Evolutionary conservation across 1,140 invertebrate genomes (phyloP), one percentile per base, ranked within the genome.

Genomic region (Meloidogyne hapla): DNA sequence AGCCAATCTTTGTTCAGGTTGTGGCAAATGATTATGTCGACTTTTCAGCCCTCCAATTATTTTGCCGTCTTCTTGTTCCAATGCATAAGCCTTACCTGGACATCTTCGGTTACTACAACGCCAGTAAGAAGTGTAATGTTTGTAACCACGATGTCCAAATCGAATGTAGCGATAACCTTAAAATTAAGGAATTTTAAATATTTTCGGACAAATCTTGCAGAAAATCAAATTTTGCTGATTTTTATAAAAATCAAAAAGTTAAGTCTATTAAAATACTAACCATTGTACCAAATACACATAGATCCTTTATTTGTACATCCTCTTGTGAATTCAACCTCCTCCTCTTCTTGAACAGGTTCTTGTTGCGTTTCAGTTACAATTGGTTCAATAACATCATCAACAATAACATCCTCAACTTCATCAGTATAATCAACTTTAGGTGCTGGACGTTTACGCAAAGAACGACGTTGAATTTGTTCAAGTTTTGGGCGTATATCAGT

Each of bases 11-110:
- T 65, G 26, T 23, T 71, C 25, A 6, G 40, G 25, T 40, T 40
- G 25, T n/a, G 40, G 40, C 63, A 71, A 21, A 42, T 71, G 40
- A 18, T 18, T 40, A 66, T 48, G 61, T 21, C 18, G 18, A 56
- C n/a, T n/a, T 56, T n/a, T 13, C 2, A 56, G 18, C 69, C 25
- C 25, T 18, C 69, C 61, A 26, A 71, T 33, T n/a, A 42, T 42
- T 67, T 67, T 33, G 18, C 65, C 65, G 6, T 67, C 65, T 6
- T 67, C 65, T 67, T 67, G 65, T 9, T 67, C 65, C 8, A 21
- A 18, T 1, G 65, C 40, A 18, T 18, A 2, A n/a, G 62, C 62
- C 25, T 21, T 63, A 8, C 5, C 62, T 21, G 6, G 6, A 26
- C 62, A 63, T 26, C 6, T 6, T 21, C 25, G 6, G 21, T 63